Percentiles rank a stretch among this genome's conserved stretches.
phyloP scores from a whole-genome alignment of 2,797 vertebrate genomes.

The Leptatherina wallacei region DNA sequence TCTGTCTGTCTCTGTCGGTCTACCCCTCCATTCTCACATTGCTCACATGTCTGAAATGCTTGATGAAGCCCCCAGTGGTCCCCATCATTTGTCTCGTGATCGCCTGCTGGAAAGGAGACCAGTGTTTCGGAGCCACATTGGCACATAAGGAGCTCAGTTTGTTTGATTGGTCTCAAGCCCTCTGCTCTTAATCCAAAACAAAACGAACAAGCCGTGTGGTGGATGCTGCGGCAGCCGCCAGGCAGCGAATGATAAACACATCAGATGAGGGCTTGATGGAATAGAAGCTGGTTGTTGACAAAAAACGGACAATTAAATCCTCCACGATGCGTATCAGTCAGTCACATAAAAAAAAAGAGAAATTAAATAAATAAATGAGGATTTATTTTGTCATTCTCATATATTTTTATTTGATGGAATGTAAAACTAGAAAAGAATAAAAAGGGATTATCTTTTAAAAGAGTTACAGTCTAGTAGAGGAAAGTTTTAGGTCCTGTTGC shows the following conservation, averaged over 20 bases:
- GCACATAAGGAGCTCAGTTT: slow-evolving; percentile 68
- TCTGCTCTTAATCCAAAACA: slow-evolving; percentile 80
- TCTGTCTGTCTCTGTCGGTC: slow-evolving; percentile 40
- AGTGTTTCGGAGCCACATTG: slow-evolving; percentile 66
- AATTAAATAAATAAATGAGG: slow-evolving; percentile 17
- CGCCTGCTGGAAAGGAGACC: slow-evolving; percentile 54
- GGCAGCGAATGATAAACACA: slow-evolving; percentile 67
- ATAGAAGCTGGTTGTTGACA: slow-evolving; percentile 44
- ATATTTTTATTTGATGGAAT: too few species aligned
- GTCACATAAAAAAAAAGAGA: slow-evolving; percentile 47
- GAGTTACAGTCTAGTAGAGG: background rate
- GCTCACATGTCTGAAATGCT: slow-evolving; percentile 69
- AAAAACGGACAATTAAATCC: slow-evolving; percentile 43
- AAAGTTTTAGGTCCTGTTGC: slow-evolving; percentile 37
- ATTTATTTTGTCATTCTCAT: slow-evolving; percentile 3
- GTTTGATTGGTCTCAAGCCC: slow-evolving; percentile 73
- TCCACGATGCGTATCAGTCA: slow-evolving; percentile 33
- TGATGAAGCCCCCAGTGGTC: slow-evolving; percentile 44
- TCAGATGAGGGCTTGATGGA: slow-evolving; percentile 62
- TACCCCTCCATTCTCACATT: slow-evolving; percentile 41
- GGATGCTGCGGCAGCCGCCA: slow-evolving; percentile 42
- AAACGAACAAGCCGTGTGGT: slow-evolving; percentile 67
- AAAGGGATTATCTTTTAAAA: slow-evolving; percentile 29
- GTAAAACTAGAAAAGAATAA: background rate
- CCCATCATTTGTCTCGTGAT: slow-evolving; percentile 62